Percentiles rank a stretch among this genome's conserved stretches.
These are phyloP conservation scores for Poeciliopsis infans DNA, from an alignment of 2,797 vertebrate species.

Conservation along the genomic window DNA sequence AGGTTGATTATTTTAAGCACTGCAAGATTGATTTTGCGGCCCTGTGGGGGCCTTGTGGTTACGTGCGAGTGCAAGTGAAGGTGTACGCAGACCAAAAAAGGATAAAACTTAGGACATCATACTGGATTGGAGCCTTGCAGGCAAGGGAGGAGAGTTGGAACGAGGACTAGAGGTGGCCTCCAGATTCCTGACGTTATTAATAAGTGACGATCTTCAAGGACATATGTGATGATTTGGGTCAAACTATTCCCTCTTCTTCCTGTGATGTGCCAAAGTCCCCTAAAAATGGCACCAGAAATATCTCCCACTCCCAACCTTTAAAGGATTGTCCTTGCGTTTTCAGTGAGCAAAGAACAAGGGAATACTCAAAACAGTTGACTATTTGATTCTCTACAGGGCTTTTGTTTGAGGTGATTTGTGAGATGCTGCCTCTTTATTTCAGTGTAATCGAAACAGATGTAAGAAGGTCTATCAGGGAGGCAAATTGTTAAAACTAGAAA, in stretches of 20 bases:
- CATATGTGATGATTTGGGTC: conserved; percentile 67
- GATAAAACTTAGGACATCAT: conserved; percentile 53
- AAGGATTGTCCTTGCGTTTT: conserved; percentile 32
- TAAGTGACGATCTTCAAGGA: conserved; percentile 69
- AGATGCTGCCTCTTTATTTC: not conserved
- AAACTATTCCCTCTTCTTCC: conserved; percentile 64
- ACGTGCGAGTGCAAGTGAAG: conserved; percentile 50
- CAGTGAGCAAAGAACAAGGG: not conserved
- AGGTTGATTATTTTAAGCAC: conserved; percentile 76
- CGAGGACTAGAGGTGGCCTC: conserved; percentile 54
- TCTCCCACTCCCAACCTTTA: conserved; percentile 25
- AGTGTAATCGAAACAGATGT: conserved; percentile 7
- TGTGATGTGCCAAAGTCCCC: conserved; percentile 55
- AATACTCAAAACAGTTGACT: not conserved
- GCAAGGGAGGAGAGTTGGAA: conserved; percentile 13
- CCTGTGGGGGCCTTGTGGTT: conserved; percentile 52
- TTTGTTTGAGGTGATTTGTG: not conserved
- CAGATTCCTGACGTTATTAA: conserved; percentile 73
- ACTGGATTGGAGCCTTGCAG: conserved; percentile 12
- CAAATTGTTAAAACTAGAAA: conserved; percentile 5
- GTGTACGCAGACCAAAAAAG: conserved; percentile 42
- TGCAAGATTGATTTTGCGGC: conserved; percentile 69
- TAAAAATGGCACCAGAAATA: conserved; percentile 41
- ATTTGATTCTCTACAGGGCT: not conserved
- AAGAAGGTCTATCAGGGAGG: not conserved